phyloP scores from a whole-genome alignment of 2,113 vertebrate species.

The Falco punctatus region DNA sequence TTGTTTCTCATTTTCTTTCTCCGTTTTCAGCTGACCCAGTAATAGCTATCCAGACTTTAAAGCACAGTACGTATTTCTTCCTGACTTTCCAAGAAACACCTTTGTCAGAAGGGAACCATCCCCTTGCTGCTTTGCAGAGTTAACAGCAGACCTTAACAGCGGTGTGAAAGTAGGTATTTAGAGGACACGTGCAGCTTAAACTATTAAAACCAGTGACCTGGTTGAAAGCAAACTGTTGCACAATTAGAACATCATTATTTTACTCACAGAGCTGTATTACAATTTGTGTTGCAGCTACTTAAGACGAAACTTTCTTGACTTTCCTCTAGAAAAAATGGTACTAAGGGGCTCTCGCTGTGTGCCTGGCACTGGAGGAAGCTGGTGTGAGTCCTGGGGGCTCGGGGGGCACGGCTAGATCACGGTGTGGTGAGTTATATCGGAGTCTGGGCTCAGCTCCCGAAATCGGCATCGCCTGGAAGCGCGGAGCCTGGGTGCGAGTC shows the following conservation, averaged over 20 bases:
- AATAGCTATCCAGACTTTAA: neutral
- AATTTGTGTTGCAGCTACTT: neutral
- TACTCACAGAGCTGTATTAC: neutral
- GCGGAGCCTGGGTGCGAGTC: neutral
- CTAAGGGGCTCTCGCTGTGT: neutral
- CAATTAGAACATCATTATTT: neutral
- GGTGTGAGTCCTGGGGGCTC: neutral
- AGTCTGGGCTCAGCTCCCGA: neutral
- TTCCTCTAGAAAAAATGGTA: neutral
- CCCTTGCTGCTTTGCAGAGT: conserved; percentile 36
- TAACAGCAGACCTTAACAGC: neutral
- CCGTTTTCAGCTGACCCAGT: neutral
- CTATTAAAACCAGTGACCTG: neutral
- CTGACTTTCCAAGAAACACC: conserved; percentile 16
- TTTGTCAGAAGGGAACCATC: conserved; percentile 8
- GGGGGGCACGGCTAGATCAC: neutral
- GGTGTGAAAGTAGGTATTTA: neutral
- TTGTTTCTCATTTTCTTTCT: neutral
- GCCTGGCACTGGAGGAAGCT: neutral
- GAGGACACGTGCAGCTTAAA: neutral
- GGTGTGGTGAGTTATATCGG: fast-evolving
- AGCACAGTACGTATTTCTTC: neutral
- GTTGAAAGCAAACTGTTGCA: neutral
- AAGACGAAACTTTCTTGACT: neutral
- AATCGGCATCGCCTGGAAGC: fast-evolving